Conservation (phyloP, 1,140 invertebrate genomes). For the Zelostemma sp. region DNA sequence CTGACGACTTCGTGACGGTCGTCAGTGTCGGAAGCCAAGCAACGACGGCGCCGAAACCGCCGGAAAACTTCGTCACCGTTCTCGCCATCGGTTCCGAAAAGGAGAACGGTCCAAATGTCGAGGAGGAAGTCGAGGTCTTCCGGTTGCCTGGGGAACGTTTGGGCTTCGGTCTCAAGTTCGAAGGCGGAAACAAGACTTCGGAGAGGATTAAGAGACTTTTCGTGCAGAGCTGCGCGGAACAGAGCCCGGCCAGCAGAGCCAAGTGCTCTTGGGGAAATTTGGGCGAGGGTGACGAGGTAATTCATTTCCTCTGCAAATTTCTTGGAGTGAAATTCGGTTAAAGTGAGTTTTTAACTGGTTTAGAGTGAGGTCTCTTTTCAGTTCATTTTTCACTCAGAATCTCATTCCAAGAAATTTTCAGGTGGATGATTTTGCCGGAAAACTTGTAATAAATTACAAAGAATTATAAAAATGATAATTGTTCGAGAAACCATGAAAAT, state of each 20-base stretch:
- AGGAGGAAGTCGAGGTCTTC: conserved; percentile 83
- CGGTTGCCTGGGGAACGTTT: conserved; percentile 89
- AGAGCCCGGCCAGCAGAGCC: conserved; percentile 87
- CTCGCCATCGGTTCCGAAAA: conserved; percentile 65
- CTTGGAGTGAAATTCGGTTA: too few species aligned
- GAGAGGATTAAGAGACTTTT: conserved; percentile 82
- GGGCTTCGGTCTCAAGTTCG: conserved; percentile 92
- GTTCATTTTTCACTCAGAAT: too few species aligned
- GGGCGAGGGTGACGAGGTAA: conserved; percentile 84
- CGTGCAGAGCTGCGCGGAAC: conserved; percentile 89
- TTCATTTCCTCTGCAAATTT: too few species aligned
- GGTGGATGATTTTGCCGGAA: too few species aligned
- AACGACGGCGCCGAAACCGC: conserved; percentile 14
- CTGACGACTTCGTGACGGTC: conserved; percentile 77
- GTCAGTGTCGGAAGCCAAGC: conserved; percentile 73
- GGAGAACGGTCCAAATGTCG: conserved; percentile 54
- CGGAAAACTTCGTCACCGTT: conserved; percentile 69
- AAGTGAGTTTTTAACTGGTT: too few species aligned
- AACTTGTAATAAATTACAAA: too few species aligned
- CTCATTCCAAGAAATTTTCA: too few species aligned
- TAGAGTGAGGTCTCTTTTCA: too few species aligned
- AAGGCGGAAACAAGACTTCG: conserved; percentile 84
- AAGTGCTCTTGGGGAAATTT: conserved; percentile 83
- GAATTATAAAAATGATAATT: too few species aligned
- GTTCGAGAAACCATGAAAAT: too few species aligned